phyloP scores from a whole-genome alignment of 2,888 invertebrate species.

The Azorinus chamasolen region DNA sequence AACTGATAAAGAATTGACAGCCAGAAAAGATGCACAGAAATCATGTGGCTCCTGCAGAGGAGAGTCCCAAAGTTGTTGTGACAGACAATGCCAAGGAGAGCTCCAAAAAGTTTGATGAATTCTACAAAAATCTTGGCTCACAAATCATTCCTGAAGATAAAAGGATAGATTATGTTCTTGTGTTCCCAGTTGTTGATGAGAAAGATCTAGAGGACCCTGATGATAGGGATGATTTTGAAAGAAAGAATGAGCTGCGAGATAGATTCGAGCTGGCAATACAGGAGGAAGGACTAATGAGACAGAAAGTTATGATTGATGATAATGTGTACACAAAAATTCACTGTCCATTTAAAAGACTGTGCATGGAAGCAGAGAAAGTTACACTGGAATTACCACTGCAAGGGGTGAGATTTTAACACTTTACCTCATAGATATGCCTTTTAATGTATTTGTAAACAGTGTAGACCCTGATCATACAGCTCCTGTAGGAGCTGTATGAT shows the following conservation, averaged over 20 bases:
- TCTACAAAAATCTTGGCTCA: conserved; percentile 67
- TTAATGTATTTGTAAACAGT: conserved; percentile 1
- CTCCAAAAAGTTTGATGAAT: conserved; percentile 61
- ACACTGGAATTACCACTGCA: conserved; percentile 85
- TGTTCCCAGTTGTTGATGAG: conserved; percentile 51
- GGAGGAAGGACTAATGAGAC: conserved; percentile 76
- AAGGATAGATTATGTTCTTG: conserved; percentile 84
- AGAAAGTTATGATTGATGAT: conserved; percentile 69
- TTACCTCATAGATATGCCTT: neutral
- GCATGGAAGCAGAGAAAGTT: conserved; percentile 83
- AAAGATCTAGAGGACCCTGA: conserved; percentile 45
- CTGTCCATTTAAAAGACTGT: conserved; percentile 83
- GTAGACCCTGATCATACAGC: too few species aligned
- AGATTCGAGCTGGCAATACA: conserved; percentile 77
- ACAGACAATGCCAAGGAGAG: conserved; percentile 36
- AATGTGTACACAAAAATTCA: conserved; percentile 78
- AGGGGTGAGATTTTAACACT: conserved; percentile 75
- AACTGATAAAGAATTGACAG: too few species aligned
- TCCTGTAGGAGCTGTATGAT: too few species aligned
- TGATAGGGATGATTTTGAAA: conserved; percentile 45
- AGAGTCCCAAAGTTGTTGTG: neutral
- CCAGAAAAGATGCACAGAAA: too few species aligned
- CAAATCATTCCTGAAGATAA: conserved; percentile 71
- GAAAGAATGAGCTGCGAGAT: conserved; percentile 49
- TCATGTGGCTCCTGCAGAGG: too few species aligned